Conservation (phyloP, 2,888 invertebrate genomes). For the Drosophila paranaensis region DNA sequence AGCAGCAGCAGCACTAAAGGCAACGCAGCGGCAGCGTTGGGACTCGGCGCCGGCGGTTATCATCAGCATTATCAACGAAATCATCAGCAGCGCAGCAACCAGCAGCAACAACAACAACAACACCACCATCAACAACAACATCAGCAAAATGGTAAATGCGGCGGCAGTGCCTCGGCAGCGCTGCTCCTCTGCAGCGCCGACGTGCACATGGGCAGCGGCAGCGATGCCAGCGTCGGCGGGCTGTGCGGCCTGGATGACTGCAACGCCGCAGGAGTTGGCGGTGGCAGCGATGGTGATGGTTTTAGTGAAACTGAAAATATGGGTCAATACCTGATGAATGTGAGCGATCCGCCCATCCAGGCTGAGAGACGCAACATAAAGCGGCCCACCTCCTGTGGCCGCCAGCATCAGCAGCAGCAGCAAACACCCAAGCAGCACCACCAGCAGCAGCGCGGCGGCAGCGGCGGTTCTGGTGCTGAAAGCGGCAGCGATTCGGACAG, state of each 20-base stretch:
- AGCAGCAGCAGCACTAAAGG: constrained; percentile 33
- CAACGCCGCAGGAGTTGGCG: constrained; percentile 82
- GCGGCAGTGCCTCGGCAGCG: constrained; percentile 46
- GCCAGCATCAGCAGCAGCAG: constrained; percentile 74
- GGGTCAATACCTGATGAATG: constrained; percentile 84
- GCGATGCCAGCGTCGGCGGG: constrained; percentile 48
- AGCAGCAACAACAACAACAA: constrained; percentile 64
- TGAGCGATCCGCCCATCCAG: constrained; percentile 57
- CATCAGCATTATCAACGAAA: constrained; percentile 74
- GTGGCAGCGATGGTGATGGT: constrained; percentile 84
- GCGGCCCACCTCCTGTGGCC: constrained; percentile 79
- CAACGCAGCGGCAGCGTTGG: constrained; percentile 72
- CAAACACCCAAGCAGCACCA: constrained; percentile 57
- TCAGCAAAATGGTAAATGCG: constrained; percentile 72
- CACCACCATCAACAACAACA: constrained; percentile 58
- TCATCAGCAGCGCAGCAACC: constrained; percentile 57
- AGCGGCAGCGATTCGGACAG: constrained; percentile 91
- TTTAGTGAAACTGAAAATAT: constrained; percentile 85
- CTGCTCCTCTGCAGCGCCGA: constrained; percentile 71
- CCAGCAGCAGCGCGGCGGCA: constrained; percentile 63
- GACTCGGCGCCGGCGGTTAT: constrained; percentile 75
- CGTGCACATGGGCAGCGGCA: constrained; percentile 63
- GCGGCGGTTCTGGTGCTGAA: constrained; percentile 80
- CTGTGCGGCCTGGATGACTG: constrained; percentile 73
- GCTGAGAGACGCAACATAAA: constrained; percentile 83